Evolutionary conservation across 1,140 invertebrate species (phyloP).

Genomic region (Vanessa atalanta): DNA sequence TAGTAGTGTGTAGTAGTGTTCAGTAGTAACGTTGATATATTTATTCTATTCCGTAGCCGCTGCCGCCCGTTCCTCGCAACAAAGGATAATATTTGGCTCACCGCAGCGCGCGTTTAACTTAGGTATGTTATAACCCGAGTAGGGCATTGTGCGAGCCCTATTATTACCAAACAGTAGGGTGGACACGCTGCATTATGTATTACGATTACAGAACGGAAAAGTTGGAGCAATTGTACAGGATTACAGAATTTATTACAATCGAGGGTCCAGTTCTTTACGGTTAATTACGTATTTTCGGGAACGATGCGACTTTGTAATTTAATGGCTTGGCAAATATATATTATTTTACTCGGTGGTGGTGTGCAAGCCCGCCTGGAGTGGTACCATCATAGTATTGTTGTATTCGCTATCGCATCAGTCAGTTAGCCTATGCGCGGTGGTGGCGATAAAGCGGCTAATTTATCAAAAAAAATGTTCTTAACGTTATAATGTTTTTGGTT

Average conservation of each 20-base stretch:
- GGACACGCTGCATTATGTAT: slow-evolving; percentile 14
- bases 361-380: no score
- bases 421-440: no score
- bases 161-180: slow-evolving; percentile 19
- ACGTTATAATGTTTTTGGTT: no score
- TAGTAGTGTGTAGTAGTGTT: no score
- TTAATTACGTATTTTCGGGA: not conserved
- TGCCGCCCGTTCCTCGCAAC: not conserved
- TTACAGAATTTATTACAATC: slow-evolving; percentile 15
- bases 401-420: no score
- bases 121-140: slow-evolving; percentile 24
- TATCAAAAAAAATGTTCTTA: no score
- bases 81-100: slow-evolving; percentile 19
- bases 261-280: slow-evolving; percentile 16
- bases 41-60: not conserved
- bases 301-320: not conserved
- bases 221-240: slow-evolving; percentile 9
- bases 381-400: no score
- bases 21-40: not conserved
- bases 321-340: not conserved
- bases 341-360: no score
- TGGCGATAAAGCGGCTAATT: no score
- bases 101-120: slow-evolving; percentile 26
- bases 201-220: slow-evolving; percentile 16
- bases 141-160: slow-evolving; percentile 21